Percentiles rank a stretch among this genome's conserved stretches.
These are phyloP conservation scores for Apogon hyalosoma DNA, from an alignment of 2,797 vertebrate species.

Conservation along the genomic window DNA sequence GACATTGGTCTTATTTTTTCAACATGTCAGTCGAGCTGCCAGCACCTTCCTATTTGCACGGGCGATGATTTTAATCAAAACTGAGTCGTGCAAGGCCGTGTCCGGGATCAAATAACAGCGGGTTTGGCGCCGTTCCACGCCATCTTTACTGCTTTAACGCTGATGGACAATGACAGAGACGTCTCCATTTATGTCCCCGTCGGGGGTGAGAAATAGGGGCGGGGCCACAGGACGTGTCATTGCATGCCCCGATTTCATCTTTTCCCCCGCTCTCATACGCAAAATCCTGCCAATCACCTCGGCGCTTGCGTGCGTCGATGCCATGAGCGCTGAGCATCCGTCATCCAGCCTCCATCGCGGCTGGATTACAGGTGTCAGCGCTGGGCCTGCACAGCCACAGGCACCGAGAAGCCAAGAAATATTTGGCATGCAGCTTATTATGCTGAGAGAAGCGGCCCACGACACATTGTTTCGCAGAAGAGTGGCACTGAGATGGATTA, in stretches of 20 bases:
- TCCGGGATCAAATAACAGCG: slow-evolving; percentile 38
- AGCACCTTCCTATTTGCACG: slow-evolving; percentile 52
- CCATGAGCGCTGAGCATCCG: slow-evolving; percentile 67
- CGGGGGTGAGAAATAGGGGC: slow-evolving; percentile 44
- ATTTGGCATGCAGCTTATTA: slow-evolving; percentile 67
- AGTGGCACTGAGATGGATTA: slow-evolving; percentile 64
- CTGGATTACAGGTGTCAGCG: slow-evolving; percentile 77
- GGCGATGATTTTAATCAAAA: slow-evolving; percentile 76
- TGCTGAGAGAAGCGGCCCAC: slow-evolving; percentile 33
- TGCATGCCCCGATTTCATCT: slow-evolving; percentile 53
- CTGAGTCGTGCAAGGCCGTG: slow-evolving; percentile 54
- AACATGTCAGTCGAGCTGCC: slow-evolving; percentile 60
- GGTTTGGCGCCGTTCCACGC: slow-evolving; percentile 55
- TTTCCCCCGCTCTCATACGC: slow-evolving; percentile 40
- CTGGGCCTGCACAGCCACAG: slow-evolving; percentile 49
- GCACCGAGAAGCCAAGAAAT: slow-evolving; percentile 58
- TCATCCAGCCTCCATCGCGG: slow-evolving; percentile 67
- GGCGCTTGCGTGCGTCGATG: slow-evolving; percentile 51
- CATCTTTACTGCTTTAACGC: slow-evolving; percentile 43
- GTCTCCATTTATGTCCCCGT: slow-evolving; percentile 48
- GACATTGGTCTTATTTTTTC: slow-evolving; percentile 16
- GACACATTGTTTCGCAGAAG: slow-evolving; percentile 46
- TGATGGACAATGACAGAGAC: slow-evolving; percentile 71
- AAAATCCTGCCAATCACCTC: slow-evolving; percentile 76
- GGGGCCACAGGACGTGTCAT: slow-evolving; percentile 69